These are phyloP conservation scores for Amphiduros pacificus DNA, from an alignment of 2,888 invertebrate genomes.

Conservation along the genomic window DNA sequence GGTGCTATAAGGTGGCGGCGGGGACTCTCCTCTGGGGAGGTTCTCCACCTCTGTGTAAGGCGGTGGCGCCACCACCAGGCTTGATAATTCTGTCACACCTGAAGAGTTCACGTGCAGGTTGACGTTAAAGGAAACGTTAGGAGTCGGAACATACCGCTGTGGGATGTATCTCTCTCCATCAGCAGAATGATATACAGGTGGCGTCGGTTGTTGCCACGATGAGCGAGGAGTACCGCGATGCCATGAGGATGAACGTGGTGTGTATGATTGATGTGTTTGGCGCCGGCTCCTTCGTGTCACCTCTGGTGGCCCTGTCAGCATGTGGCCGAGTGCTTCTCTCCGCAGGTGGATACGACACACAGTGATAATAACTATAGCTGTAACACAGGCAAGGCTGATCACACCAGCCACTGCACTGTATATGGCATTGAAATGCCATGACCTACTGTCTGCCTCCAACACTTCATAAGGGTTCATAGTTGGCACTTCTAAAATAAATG, in stretches of 20 bases:
- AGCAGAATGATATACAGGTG: not conserved
- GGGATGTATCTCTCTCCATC: not conserved
- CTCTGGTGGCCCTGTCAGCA: not conserved
- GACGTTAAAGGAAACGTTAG: too few species aligned
- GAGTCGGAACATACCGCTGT: not conserved
- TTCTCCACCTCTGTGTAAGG: slow-evolving; percentile 2
- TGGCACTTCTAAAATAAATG: too few species aligned
- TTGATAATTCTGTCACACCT: not conserved
- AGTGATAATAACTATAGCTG: slow-evolving; percentile 8
- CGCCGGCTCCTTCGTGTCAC: too few species aligned
- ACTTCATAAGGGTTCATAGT: too few species aligned
- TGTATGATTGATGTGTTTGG: not conserved
- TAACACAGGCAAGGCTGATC: slow-evolving; percentile 1
- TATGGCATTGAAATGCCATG: slow-evolving; percentile 7
- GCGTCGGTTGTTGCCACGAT: not conserved
- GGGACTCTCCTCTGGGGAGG: not conserved
- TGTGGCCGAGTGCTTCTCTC: slow-evolving; percentile 1
- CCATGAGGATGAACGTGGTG: not conserved
- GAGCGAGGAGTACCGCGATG: not conserved
- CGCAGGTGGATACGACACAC: slow-evolving; percentile 13
- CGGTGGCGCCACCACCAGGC: slow-evolving; percentile 4
- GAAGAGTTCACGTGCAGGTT: not conserved
- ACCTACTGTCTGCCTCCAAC: not conserved
- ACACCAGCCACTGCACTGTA: slow-evolving; percentile 6
- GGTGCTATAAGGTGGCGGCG: slow-evolving; percentile 1